Percentiles rank a stretch among this genome's conserved stretches.
Conservation (phyloP, 2,113 vertebrate genomes). For the Colius striatus region DNA sequence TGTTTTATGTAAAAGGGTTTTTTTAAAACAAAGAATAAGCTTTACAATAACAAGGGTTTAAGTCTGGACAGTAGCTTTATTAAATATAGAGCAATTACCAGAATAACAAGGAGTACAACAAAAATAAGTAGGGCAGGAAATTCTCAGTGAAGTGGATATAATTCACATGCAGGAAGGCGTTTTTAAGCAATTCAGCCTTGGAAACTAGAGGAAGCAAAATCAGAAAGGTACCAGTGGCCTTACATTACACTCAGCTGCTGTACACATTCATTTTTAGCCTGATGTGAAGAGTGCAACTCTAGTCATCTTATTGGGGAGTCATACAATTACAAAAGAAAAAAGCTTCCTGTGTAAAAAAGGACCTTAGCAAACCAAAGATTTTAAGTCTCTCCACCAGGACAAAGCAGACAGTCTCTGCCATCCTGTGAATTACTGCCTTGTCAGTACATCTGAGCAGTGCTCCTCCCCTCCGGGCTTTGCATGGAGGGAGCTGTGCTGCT, state of each 20-base stretch:
- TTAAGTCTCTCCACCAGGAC: neutral
- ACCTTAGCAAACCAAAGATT: neutral
- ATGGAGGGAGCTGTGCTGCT: neutral
- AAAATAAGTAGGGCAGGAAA: constrained; percentile 64
- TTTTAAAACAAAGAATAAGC: neutral
- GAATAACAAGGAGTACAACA: neutral
- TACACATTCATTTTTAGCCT: neutral
- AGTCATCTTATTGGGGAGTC: neutral
- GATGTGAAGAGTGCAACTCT: neutral
- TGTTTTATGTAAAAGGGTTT: neutral
- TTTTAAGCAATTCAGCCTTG: neutral
- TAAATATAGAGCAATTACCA: constrained; percentile 13
- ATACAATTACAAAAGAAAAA: neutral
- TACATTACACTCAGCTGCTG: neutral
- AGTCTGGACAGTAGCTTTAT: neutral
- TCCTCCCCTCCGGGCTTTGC: neutral
- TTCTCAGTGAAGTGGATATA: constrained; percentile 52
- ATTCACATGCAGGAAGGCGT: neutral
- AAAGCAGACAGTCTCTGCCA: neutral
- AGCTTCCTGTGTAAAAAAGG: neutral
- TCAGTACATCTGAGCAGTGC: neutral
- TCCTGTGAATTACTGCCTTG: neutral
- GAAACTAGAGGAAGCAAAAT: neutral
- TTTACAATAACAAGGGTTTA: constrained; percentile 15
- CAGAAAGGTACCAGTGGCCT: neutral